phyloP scores from a whole-genome alignment of 2,113 vertebrate genomes.

The Spheniscus mendiculus region DNA sequence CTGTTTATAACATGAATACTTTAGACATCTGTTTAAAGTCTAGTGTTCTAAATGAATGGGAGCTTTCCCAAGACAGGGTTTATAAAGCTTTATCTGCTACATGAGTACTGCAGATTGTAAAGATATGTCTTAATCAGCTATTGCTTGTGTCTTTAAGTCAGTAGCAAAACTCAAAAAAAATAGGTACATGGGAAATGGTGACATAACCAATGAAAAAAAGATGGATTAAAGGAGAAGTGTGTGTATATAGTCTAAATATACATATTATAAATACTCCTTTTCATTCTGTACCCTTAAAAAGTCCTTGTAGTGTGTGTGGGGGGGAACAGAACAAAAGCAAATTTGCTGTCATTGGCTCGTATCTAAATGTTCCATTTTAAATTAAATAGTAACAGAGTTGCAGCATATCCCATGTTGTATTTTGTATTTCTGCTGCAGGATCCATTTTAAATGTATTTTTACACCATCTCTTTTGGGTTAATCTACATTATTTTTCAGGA shows the following conservation, averaged over 20 bases:
- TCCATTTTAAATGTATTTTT: not conserved
- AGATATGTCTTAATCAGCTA: slow-evolving; percentile 53
- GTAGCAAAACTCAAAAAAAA: not conserved
- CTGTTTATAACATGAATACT: slow-evolving; percentile 56
- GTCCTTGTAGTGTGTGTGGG: not conserved
- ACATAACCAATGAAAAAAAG: not conserved
- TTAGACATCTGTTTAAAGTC: slow-evolving; percentile 69
- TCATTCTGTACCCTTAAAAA: not conserved
- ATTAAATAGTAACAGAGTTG: not conserved
- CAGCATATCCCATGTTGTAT: not conserved
- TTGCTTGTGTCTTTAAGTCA: slow-evolving; percentile 26
- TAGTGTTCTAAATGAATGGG: slow-evolving; percentile 40
- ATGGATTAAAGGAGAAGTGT: not conserved
- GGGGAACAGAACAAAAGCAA: not conserved
- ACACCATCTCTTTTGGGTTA: not conserved
- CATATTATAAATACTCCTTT: not conserved
- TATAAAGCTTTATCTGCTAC: slow-evolving; percentile 18
- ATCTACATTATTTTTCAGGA: not conserved
- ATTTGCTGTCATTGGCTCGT: slow-evolving; percentile 2
- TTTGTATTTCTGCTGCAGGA: not conserved
- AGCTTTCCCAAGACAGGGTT: slow-evolving; percentile 38
- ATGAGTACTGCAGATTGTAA: not conserved
- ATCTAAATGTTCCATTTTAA: slow-evolving; percentile 40
- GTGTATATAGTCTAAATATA: not conserved
- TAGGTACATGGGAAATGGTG: not conserved